phyloP scores from a whole-genome alignment of 2,888 invertebrate species.

The Drosophila flavopinicola region DNA sequence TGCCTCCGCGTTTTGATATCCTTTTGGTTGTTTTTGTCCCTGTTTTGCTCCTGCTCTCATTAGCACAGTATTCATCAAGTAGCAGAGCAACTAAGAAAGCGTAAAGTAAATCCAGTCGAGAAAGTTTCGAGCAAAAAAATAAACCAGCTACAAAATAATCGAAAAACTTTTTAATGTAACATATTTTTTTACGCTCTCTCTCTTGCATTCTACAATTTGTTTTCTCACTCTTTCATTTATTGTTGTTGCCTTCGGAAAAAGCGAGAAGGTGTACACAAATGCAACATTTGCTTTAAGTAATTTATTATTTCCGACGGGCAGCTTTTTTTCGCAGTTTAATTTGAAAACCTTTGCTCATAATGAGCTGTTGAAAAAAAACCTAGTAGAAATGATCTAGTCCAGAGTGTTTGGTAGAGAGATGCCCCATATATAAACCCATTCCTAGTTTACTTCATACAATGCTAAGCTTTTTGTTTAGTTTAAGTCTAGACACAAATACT shows the following conservation, averaged over 20 bases:
- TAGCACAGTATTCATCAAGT: slow-evolving; percentile 52
- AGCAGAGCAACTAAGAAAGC: slow-evolving; percentile 19
- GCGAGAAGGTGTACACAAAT: slow-evolving; percentile 29
- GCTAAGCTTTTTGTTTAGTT: background rate
- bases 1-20: slow-evolving; percentile 17
- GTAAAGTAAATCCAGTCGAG: slow-evolving; percentile 29
- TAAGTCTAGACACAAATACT: background rate
- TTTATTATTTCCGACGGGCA: slow-evolving; percentile 50
- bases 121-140: slow-evolving; percentile 38
- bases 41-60: slow-evolving; percentile 20
- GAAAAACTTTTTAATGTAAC: slow-evolving; percentile 63
- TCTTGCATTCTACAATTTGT: background rate
- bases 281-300: slow-evolving; percentile 50
- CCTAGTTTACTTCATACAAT: no score
- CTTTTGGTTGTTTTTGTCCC: background rate
- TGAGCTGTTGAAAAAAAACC: slow-evolving; percentile 8
- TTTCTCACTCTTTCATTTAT: background rate
- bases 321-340: slow-evolving; percentile 32
- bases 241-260: slow-evolving; percentile 13
- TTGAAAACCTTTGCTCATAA: slow-evolving; percentile 42
- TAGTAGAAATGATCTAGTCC: background rate
- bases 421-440: background rate
- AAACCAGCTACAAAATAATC: slow-evolving; percentile 62
- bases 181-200: slow-evolving; percentile 30
- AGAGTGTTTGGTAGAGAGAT: background rate